These are phyloP conservation scores for Umimayanthus chanpuru DNA, from an alignment of 92 coral and sea anemone species.

Conservation along the genomic window DNA sequence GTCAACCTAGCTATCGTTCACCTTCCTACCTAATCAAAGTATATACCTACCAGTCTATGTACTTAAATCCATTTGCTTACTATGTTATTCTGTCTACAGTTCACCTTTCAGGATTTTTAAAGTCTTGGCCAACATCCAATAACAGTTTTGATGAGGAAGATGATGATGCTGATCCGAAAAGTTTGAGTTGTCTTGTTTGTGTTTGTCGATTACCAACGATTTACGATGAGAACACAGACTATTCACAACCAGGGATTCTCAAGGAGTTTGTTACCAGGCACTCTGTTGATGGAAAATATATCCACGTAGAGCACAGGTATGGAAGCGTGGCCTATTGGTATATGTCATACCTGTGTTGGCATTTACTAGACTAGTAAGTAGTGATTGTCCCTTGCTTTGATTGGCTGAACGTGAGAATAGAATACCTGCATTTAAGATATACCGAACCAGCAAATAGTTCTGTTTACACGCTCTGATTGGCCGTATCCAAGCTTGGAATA, in stretches of 20 bases:
- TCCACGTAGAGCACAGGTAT: conserved; percentile 82
- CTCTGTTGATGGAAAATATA: conserved; percentile 76
- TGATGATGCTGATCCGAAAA: conserved; percentile 72
- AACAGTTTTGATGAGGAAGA: conserved; percentile 71
- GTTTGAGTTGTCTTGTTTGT: conserved; percentile 84
- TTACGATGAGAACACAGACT: conserved; percentile 75
- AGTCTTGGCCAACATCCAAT: conserved; percentile 90
- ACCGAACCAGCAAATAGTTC: no score
- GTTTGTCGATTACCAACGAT: conserved; percentile 75
- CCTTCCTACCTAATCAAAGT: no score
- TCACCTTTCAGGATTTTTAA: conserved; percentile 84
- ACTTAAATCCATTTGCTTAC: background rate
- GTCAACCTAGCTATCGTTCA: no score
- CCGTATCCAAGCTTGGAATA: no score
- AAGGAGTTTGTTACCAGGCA: conserved; percentile 83
- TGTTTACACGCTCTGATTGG: no score
- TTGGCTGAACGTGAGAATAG: no score
- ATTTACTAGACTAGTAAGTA: no score
- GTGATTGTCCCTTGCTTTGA: no score
- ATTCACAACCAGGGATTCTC: conserved; percentile 68
- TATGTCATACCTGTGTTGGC: no score
- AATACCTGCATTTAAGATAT: no score
- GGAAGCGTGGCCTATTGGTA: background rate
- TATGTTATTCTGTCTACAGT: conserved; percentile 48
- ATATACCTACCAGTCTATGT: no score